Percentiles rank a stretch among this genome's conserved stretches.
Evolutionary conservation across 1,140 invertebrate genomes (phyloP).

Genomic region (Venustaconcha ellipsiformis): DNA sequence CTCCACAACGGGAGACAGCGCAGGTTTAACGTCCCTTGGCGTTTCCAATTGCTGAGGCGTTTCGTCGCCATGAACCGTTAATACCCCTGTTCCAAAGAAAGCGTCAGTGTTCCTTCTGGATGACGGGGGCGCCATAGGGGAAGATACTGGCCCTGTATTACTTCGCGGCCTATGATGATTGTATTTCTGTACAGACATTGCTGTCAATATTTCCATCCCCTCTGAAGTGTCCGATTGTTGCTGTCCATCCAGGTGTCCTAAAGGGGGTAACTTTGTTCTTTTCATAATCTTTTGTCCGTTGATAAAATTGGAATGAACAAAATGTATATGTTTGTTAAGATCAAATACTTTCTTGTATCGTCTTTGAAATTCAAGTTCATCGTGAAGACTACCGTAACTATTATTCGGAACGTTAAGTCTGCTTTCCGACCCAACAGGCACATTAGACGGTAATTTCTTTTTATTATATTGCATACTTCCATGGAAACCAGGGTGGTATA

Average conservation of each 20-base stretch:
- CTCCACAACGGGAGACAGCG: too few species aligned
- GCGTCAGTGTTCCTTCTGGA: too few species aligned
- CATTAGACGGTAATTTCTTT: too few species aligned
- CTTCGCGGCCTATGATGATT: constrained; percentile 8
- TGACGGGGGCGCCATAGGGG: not conserved
- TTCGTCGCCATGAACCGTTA: too few species aligned
- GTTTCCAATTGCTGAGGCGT: too few species aligned
- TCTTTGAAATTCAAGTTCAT: constrained; percentile 29
- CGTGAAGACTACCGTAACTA: constrained; percentile 27
- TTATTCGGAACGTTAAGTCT: not conserved
- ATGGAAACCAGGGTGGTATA: too few species aligned
- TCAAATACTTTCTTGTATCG: constrained; percentile 33
- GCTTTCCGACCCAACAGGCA: too few species aligned
- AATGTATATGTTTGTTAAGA: constrained; percentile 30
- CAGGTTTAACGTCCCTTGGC: too few species aligned
- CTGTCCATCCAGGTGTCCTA: constrained; percentile 18
- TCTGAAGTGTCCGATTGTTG: constrained; percentile 1
- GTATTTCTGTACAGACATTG: constrained; percentile 30
- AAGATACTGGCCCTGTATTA: not conserved
- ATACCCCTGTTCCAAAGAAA: too few species aligned
- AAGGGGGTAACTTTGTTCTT: constrained; percentile 26
- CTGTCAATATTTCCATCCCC: constrained; percentile 22
- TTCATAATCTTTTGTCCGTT: constrained; percentile 23
- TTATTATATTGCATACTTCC: too few species aligned
- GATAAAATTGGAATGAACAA: constrained; percentile 31